These are phyloP conservation scores for Drosophila anceps DNA, from an alignment of 2,888 invertebrate genomes.

Conservation along the genomic window DNA sequence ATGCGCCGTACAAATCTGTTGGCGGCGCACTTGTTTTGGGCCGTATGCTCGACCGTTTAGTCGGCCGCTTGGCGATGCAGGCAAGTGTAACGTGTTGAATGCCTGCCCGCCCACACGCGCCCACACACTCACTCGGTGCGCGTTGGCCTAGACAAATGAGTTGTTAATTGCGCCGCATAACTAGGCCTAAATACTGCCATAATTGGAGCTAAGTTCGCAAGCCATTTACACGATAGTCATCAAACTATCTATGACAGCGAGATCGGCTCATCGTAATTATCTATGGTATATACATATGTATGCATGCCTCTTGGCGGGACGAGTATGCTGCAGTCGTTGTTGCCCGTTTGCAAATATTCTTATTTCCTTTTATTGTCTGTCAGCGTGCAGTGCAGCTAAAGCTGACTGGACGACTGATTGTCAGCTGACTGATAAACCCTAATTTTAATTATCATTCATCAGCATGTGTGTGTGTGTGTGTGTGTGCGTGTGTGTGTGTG, in stretches of 20 bases:
- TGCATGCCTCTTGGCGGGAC: too few species aligned
- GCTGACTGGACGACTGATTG: conserved; percentile 1
- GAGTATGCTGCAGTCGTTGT: not conserved
- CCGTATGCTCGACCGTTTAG: conserved; percentile 42
- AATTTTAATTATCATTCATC: conserved; percentile 12
- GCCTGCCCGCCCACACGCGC: not conserved
- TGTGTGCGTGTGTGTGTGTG: not conserved
- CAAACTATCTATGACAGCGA: not conserved
- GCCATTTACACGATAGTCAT: not conserved
- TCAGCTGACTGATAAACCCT: conserved; percentile 12
- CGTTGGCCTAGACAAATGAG: conserved; percentile 45
- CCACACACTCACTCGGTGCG: not conserved
- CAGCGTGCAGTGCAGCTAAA: not conserved
- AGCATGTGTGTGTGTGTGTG: not conserved
- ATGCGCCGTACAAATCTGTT: conserved; percentile 47
- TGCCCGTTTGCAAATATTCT: not conserved
- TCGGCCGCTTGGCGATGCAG: conserved; percentile 67
- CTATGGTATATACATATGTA: too few species aligned
- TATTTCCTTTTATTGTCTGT: not conserved
- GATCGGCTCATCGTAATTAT: too few species aligned
- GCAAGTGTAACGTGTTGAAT: conserved; percentile 54
- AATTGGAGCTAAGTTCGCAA: conserved; percentile 28
- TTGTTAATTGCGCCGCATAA: conserved; percentile 28
- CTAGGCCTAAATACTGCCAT: conserved; percentile 17
- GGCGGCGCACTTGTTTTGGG: conserved; percentile 31